These are phyloP conservation scores for Hipparchia sbordonii DNA, from an alignment of 2,888 invertebrate species.

Conservation along the genomic window DNA sequence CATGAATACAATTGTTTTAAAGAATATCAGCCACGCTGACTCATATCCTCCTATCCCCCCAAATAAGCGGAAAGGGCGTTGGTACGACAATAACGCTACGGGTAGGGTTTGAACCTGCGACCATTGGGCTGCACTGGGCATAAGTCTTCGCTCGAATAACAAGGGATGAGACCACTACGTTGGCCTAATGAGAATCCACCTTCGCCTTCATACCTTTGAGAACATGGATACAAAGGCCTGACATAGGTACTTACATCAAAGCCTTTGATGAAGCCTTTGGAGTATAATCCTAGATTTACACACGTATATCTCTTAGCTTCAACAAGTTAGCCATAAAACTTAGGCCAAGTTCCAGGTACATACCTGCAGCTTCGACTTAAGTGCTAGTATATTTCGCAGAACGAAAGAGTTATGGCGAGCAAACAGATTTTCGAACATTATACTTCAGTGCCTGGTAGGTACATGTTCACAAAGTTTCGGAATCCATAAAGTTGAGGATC, in stretches of 20 bases:
- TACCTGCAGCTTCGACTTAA: neutral
- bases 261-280: neutral
- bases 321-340: constrained; percentile 9
- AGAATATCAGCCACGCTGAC: too few relatives aligned
- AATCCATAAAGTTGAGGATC: constrained; percentile 36
- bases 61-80: too few relatives aligned
- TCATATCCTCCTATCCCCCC: too few relatives aligned
- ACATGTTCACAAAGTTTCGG: constrained; percentile 31
- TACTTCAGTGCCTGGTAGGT: constrained; percentile 28
- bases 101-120: too few relatives aligned
- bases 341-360: constrained; percentile 6
- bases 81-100: too few relatives aligned
- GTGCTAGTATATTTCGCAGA: neutral
- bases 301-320: neutral
- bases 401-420: constrained; percentile 22
- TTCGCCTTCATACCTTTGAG: too few relatives aligned
- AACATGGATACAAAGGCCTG: neutral
- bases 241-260: neutral
- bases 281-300: neutral
- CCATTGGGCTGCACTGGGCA: too few relatives aligned
- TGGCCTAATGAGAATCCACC: too few relatives aligned
- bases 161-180: too few relatives aligned
- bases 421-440: constrained; percentile 32
- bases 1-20: too few relatives aligned
- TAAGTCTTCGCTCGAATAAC: too few relatives aligned